Base-by-base conservation (phyloP, 2,797 vertebrate species). In the Eidolon dupreanum region DNA sequence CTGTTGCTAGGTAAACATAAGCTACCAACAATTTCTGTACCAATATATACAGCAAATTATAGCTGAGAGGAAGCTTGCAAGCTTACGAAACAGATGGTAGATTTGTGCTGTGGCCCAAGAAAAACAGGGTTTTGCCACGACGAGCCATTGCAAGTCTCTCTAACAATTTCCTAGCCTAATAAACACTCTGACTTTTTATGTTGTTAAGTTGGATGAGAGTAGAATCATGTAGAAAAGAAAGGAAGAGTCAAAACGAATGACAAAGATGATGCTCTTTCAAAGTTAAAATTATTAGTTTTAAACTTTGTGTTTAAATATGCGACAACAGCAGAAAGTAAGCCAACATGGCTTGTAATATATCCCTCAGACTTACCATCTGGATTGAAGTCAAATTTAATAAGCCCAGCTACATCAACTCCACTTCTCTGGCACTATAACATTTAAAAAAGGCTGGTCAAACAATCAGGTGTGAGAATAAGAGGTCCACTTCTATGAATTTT, bases 1-100 rank as follows among this genome's bases (percentile, higher is more conserved):
- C 77, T 97, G 95, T 97, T 97, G 95, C 97, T 97, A 97, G 93
- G 95, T 96, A 98, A 98, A 97, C 95, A 97, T 89, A 93, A 95
- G 96, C 94, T 95, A 96, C 83, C 87, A 97, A 96, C 93, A 97
- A 97, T 96, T 97, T 97, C 94, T 92, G 71, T 93, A 97, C 85
- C 71, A 85, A 94, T 97, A 95, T 94, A 93, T 96, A 92, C 38
- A 97, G 92, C 84, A 97, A 96, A 96, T 95, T 96, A 87, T 82
- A 96, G 96, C 79, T 68, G 74, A 95, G 57, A 89, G 84, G 55
- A 97, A 96, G 91, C 91, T 73, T 85, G 88, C 24, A 74, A 93
- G 89, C 68, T 98, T 85, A 90, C 74, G 94, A 95, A 96, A 96
- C 97, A 97, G 94, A 96, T 97, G 96, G 94, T n/a, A 93, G 79